Base-by-base conservation (phyloP, 1,140 invertebrate genomes). In the Plodia interpunctella region DNA sequence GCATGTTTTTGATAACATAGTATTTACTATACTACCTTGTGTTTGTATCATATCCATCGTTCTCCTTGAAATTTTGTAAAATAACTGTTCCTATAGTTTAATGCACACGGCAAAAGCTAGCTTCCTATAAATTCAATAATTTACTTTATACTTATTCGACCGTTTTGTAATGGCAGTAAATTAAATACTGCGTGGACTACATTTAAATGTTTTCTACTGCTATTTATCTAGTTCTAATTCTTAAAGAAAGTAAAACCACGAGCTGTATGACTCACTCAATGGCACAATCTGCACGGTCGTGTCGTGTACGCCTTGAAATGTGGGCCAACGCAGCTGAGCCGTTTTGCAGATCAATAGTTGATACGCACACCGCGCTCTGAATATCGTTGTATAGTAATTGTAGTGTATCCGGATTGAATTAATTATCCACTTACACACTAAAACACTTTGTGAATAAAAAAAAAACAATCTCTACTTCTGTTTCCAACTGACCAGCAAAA, bases 311-410 rank as follows among this genome's bases (percentile, higher is more conserved):
- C 75, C 80, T 73, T 80, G 69, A 83, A 87, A 87, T 84, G 83
- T 84, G 75, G 80, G 77, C 65, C 80, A 76, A 78, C 74, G 72
- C 69, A 76, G 72, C 72, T 77, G 73, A 86, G 68, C 68, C 80
- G 75, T 64, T 80, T 74, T 68, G 71, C 64, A 80, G 78, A 83
- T 83, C 78, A 80, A 84, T 84, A 84, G 80, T 72, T 74, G 76
- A 87, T 84, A 84, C 80, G 75, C 72, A 80, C 63, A 25, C 69
- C 74, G 73, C 74, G 76, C 72, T 83, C 79, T 81, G 73, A 78
- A 81, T 78, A 74, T 63, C 72, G 2, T 6, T 25, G 2, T 25
- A n/a, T n/a, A n/a, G 2, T 6, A 6, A 25, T 25, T 25, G 21
- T 25, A 25, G 21, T 25, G 21, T 25, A 25, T 2, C 76, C 73